Base-by-base conservation (phyloP, 2,888 invertebrate genomes). In the Meta bourneti region DNA sequence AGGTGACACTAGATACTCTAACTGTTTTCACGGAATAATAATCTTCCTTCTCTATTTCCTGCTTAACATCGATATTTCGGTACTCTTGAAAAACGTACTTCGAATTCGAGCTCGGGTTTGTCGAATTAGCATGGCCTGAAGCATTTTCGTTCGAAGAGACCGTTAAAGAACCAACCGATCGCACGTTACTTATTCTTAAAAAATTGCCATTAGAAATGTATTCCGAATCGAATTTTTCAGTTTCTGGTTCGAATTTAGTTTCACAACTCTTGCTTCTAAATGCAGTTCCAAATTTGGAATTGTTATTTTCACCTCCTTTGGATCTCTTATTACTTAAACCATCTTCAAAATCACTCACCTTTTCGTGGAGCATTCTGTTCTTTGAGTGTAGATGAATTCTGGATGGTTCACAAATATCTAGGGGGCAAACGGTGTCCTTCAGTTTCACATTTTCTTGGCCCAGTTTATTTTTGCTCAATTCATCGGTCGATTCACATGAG, bases 311-410 rank as follows among this genome's bases (percentile, higher is more conserved):
- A 19, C 9, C n/a, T n/a, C 9, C 13, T 7, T 13, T 7, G 13
- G 48, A 48, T 5, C 51, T 49, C 49, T 51, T 51, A 9, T n/a
- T 51, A n/a, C 19, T 77, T 77, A 20, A 19, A 19, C 6, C 9
- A 19, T 8, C 7, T 19, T 77, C 19, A 19, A n/a, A 51, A 52
- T 4, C n/a, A 51, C 51, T 51, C 51, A 11, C 48, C 74, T 51
- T 51, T n/a, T 51, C 77, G 16, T 7, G 13, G 9, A 7, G n/a
- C 77, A 49, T 19, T 34, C 19, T 77, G 49, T 51, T 77, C 1
- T 52, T 77, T 6, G 51, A 80, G 61, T 80, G 80, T 11, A 80
- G 11, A 80, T 80, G 80, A 13, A 61, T 16, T 61, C 16, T 80
- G 13, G 20, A 61, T 69, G 54, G 61, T 80, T 61, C 80, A 19